Base-by-base conservation (phyloP, 2,888 invertebrate species). In the Polia nebulosa region DNA sequence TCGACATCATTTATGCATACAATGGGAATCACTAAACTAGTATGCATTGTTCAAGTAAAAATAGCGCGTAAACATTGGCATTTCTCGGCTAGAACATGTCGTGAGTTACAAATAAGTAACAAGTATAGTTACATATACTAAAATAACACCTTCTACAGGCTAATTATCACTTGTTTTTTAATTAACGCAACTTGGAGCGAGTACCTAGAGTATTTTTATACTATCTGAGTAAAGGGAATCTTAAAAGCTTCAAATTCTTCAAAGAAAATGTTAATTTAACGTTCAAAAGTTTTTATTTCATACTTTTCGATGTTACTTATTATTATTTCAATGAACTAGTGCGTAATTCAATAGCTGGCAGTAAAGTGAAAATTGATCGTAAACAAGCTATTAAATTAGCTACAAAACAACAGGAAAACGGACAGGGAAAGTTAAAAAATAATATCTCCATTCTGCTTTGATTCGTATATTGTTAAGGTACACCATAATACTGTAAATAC, bases 111-210 rank as follows among this genome's bases (percentile, higher is more conserved):
- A 51, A 69, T 55, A 49, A 61, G 2, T n/a, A 53, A 49, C n/a
- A 32, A 61, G 3, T 55, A 44, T 17, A 57, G 4, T 41, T 32
- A 41, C 1, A 4, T 39, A 36, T 32, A 72, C 17, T 34, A 61
- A 5, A 55, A 41, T 39, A 49, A 56, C 53, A 39, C 45, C 53
- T 44, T 49, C 6, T 61, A 45, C 44, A 25, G 9, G 36, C 58
- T 56, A 65, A 72, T 79, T 76, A 62, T 15, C 72, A 75, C 60
- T 57, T 39, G 63, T 57, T 11, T 32, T 49, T 66, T 65, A 66
- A 70, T 78, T 36, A 73, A 51, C n/a, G 53, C 20, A 29, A 49
- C 56, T 57, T 53, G 45, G n/a, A 32, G 45, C 60, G 44, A 64
- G 41, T 27, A 34, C 45, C 36, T 63, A 32, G 5, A 56, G 39